phyloP scores from a whole-genome alignment of 2,888 invertebrate species.

The Cryptus viduatorius region DNA sequence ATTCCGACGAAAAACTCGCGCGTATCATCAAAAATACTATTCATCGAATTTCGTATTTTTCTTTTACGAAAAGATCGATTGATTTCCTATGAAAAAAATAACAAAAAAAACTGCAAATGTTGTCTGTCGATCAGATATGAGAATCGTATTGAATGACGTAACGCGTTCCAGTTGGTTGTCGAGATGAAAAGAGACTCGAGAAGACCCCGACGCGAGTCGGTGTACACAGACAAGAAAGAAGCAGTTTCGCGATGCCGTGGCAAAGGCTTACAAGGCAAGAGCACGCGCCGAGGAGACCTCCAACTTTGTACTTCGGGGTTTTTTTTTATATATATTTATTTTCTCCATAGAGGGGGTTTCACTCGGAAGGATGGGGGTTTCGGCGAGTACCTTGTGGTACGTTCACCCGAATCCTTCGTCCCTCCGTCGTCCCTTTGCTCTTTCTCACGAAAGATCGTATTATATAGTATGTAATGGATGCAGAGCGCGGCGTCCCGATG shows the following conservation, averaged over 20 bases:
- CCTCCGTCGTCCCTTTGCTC: constrained; percentile 27
- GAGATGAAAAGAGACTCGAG: constrained; percentile 3
- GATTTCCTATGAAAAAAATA: too few relatives aligned
- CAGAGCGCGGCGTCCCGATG: constrained; percentile 6
- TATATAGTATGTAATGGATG: constrained; percentile 38
- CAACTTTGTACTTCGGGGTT: constrained; percentile 8
- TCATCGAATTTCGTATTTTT: neutral
- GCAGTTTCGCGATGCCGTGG: constrained; percentile 3
- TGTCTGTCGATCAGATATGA: neutral
- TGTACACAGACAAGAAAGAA: neutral
- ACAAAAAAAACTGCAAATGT: too few relatives aligned
- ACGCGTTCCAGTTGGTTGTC: constrained; percentile 34
- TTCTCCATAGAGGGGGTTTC: constrained; percentile 9
- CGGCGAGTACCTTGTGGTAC: constrained; percentile 38
- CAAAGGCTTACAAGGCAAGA: constrained; percentile 11
- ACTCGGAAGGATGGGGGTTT: constrained; percentile 8
- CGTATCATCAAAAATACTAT: constrained; percentile 19
- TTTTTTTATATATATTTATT: neutral
- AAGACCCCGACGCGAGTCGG: constrained; percentile 3
- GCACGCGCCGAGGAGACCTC: constrained; percentile 23
- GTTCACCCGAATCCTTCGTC: constrained; percentile 59
- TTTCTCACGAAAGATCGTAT: constrained; percentile 38
- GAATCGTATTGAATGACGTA: constrained; percentile 20
- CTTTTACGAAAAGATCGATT: too few relatives aligned
- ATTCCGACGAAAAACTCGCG: constrained; percentile 22